Conservation (phyloP, 2,888 invertebrate genomes). For the Ormyrus labotus region DNA sequence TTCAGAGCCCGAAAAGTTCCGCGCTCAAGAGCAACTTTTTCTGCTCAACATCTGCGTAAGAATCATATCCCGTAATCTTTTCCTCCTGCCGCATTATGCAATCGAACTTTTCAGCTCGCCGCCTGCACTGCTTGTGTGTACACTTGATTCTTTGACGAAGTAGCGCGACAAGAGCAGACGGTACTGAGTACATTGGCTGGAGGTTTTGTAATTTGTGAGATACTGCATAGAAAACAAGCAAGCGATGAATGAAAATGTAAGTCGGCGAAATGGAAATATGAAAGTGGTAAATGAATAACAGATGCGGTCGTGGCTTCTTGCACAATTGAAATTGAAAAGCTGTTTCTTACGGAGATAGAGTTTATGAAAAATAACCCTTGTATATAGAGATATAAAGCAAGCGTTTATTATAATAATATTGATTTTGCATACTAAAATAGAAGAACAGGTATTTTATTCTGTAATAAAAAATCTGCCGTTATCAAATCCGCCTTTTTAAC, state of each 20-base stretch:
- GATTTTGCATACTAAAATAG: no score
- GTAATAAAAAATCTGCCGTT: no score
- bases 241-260: background rate
- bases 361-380: no score
- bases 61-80: constrained; percentile 49
- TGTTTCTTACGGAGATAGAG: no score
- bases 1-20: constrained; percentile 35
- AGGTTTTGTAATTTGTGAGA: no score
- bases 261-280: background rate
- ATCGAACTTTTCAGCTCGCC: constrained; percentile 27
- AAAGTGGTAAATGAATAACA: no score
- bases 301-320: no score
- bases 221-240: no score
- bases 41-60: constrained; percentile 48
- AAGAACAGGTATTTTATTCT: no score
- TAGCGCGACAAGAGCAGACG: background rate
- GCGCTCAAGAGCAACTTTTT: constrained; percentile 34
- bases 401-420: no score
- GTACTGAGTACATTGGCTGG: background rate
- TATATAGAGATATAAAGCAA: no score
- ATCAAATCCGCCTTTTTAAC: background rate
- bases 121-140: background rate
- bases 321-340: no score
- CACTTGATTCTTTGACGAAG: background rate
- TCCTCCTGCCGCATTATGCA: constrained; percentile 36